phyloP scores from a whole-genome alignment of 2,797 vertebrate species.

The Calcarius lapponicus region DNA sequence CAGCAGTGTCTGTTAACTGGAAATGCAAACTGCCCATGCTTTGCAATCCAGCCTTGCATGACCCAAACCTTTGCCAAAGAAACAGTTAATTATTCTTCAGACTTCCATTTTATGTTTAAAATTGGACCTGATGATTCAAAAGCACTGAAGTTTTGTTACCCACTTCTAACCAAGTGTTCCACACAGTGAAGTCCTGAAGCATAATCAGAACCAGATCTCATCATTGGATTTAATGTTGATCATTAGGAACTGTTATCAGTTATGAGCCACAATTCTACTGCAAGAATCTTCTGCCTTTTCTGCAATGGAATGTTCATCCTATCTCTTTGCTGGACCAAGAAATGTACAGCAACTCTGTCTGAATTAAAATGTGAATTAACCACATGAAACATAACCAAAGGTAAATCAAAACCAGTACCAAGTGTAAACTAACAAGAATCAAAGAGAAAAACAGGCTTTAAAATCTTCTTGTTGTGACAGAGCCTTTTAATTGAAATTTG shows the following conservation, averaged over 20 bases:
- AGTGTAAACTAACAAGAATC: not conserved
- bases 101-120: not conserved
- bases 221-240: not conserved
- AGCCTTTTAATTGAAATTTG: not conserved
- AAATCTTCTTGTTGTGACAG: not conserved
- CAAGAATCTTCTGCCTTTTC: not conserved
- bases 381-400: not conserved
- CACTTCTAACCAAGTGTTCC: not conserved
- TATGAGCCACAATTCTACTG: not conserved
- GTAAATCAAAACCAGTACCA: not conserved
- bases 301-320: accelerated
- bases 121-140: not conserved
- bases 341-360: not conserved
- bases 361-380: not conserved
- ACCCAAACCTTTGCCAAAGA: not conserved
- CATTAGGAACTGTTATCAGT: not conserved
- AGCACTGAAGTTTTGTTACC: not conserved
- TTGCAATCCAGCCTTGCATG: not conserved
- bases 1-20: not conserved
- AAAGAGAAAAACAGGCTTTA: not conserved
- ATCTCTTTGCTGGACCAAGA: not conserved
- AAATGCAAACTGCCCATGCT: not conserved
- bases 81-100: not conserved
- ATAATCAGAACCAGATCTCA: not conserved
- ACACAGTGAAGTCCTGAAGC: not conserved